Evolutionary conservation across 1,140 invertebrate genomes (phyloP).

Genomic region (Brachionus asplanchnoidis): DNA sequence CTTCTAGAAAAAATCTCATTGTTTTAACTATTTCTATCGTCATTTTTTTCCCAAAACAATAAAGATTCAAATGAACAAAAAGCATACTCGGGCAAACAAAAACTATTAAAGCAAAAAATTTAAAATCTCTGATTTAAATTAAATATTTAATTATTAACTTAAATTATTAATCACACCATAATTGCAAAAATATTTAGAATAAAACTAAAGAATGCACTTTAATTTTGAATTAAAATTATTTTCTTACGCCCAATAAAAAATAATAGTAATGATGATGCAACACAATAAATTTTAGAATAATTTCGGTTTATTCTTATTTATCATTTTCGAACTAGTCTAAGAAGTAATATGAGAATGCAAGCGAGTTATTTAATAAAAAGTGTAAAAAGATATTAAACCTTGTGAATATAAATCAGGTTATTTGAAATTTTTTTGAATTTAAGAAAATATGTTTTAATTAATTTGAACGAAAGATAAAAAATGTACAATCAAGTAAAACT

Average conservation of each 20-base stretch:
- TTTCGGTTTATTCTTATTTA: too few species aligned
- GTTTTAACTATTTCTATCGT: not conserved
- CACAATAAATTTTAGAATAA: too few species aligned
- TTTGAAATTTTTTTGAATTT: too few species aligned
- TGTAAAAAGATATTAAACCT: too few species aligned
- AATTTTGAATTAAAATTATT: not conserved
- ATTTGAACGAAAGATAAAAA: too few species aligned
- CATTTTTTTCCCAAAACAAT: not conserved
- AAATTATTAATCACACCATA: not conserved
- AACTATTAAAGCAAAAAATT: not conserved
- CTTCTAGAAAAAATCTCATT: not conserved
- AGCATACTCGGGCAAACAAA: not conserved
- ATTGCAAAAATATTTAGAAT: not conserved
- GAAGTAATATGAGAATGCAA: not conserved
- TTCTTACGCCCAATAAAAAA: not conserved
- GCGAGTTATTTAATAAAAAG: not conserved
- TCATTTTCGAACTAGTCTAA: too few species aligned
- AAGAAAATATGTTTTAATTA: too few species aligned
- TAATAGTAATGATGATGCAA: not conserved
- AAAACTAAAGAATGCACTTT: not conserved
- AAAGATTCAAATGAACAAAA: not conserved
- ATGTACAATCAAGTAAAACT: too few species aligned
- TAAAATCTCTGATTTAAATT: not conserved
- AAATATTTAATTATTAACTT: not conserved
- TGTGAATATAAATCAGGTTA: too few species aligned